Base-by-base conservation (phyloP, 2,888 invertebrate species). In the Aleiodes leptofemur region DNA sequence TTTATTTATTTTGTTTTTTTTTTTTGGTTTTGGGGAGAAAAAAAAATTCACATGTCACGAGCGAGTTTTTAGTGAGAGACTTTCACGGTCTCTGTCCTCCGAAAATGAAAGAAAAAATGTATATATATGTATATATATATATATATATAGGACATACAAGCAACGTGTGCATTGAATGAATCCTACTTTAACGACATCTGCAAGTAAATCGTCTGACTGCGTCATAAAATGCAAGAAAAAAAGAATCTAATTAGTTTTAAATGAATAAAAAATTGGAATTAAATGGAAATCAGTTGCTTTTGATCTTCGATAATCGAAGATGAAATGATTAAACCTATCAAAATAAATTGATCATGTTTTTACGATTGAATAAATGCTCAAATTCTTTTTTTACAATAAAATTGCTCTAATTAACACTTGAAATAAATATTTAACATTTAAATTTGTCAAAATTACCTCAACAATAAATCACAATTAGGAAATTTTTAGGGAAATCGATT, bases 21-120 rank as follows among this genome's bases (percentile, higher is more conserved):
- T 23, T 23, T 23, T 23, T 23, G 23, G 23, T 23, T 23, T 23
- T 23, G 23, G 61, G 6, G 56, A 9, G 59, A 48, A 59, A 13
- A 69, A 75, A 57, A 76, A 78, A 78, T 79, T 78, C 71, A 78
- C 79, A 74, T 77, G 72, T 78, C 73, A 69, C 70, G 73, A 76
- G 76, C 69, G 56, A 73, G 23, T 23, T 57, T 77, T 78, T 38
- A 50, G 16, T 53, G 43, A 69, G 78, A 77, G 78, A 77, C 79
- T 79, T 76, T 79, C 77, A 78, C 79, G 68, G 74, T 76, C 78
- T 74, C 73, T 71, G 69, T 43, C 76, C 72, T 68, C 48, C 23
- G 23, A 64, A 48, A 68, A 23, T 23, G 23, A 51, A 57, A 66
- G 51, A 57, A 9, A 51, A 51, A n/a, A 50, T 50, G 3, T 50